Conservation (phyloP, 1,140 invertebrate species). For the Laodelphax striatellus region DNA sequence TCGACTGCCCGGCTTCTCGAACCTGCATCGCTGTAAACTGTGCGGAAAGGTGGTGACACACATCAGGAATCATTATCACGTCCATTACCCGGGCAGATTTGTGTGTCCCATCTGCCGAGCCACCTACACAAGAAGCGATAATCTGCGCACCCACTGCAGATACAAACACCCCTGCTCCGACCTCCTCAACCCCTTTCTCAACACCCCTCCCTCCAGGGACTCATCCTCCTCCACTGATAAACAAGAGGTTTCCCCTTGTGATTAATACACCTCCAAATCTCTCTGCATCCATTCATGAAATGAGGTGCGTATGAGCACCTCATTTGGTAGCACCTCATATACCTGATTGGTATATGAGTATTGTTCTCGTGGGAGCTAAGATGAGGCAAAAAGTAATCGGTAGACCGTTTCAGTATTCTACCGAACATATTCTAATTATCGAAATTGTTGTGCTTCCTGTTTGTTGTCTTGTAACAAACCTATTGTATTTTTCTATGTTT, state of each 20-base stretch:
- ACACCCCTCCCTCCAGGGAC: background rate
- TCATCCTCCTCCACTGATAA: background rate
- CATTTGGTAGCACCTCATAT: too few species aligned
- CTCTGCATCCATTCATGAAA: too few species aligned
- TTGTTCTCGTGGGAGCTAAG: too few species aligned
- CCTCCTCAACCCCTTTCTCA: conserved; percentile 27
- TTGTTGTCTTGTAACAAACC: too few species aligned
- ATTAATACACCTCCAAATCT: too few species aligned
- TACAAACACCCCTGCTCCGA: conserved; percentile 73
- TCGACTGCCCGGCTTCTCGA: conserved; percentile 65
- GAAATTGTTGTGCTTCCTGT: too few species aligned
- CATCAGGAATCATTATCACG: conserved; percentile 83
- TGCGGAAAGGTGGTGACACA: conserved; percentile 84
- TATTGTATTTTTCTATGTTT: too few species aligned
- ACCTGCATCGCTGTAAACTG: conserved; percentile 80
- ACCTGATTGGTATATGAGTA: too few species aligned
- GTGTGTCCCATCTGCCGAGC: conserved; percentile 76
- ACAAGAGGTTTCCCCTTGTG: background rate
- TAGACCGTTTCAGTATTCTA: too few species aligned
- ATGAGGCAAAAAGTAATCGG: too few species aligned
- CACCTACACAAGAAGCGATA: conserved; percentile 77
- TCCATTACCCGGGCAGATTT: conserved; percentile 77
- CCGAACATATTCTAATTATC: too few species aligned
- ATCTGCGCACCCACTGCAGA: conserved; percentile 77
- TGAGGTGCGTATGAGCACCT: too few species aligned